Evolutionary conservation across 2,113 vertebrate species (phyloP).

Genomic region (Hemibagrus wyckioides): DNA sequence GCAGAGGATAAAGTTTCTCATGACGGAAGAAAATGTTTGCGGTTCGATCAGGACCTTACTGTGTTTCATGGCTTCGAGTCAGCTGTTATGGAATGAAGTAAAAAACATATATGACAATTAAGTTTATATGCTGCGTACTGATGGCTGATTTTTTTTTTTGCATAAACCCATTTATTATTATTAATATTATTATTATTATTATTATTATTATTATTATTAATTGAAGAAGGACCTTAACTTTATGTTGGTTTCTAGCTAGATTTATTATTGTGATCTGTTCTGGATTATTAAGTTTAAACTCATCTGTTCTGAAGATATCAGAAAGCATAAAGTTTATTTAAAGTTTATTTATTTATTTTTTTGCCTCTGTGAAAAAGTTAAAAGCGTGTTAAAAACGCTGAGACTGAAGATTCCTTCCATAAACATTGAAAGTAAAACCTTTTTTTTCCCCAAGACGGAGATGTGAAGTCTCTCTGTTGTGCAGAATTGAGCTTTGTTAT

Average conservation of each 20-base stretch:
- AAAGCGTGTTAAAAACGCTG: no score
- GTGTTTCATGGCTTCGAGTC: not conserved
- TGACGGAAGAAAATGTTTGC: not conserved
- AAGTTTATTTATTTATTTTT: no score
- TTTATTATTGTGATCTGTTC: not conserved
- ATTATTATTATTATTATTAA: not conserved
- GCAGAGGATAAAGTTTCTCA: constrained; percentile 29
- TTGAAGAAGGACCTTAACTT: not conserved
- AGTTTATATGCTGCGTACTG: not conserved
- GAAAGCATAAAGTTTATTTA: not conserved
- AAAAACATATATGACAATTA: not conserved
- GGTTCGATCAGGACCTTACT: not conserved
- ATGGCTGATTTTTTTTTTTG: not conserved
- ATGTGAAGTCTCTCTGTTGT: not conserved
- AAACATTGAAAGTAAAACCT: not conserved
- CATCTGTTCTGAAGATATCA: not conserved
- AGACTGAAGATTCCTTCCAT: not conserved
- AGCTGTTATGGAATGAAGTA: not conserved
- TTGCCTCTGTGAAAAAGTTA: no score
- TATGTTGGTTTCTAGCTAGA: not conserved
- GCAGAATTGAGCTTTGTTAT: not conserved
- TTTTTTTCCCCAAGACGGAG: not conserved
- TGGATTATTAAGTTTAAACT: not conserved
- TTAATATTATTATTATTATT: no score
- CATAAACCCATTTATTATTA: no score